phyloP scores from a whole-genome alignment of 2,113 vertebrate species.

The Oenanthe melanoleuca region DNA sequence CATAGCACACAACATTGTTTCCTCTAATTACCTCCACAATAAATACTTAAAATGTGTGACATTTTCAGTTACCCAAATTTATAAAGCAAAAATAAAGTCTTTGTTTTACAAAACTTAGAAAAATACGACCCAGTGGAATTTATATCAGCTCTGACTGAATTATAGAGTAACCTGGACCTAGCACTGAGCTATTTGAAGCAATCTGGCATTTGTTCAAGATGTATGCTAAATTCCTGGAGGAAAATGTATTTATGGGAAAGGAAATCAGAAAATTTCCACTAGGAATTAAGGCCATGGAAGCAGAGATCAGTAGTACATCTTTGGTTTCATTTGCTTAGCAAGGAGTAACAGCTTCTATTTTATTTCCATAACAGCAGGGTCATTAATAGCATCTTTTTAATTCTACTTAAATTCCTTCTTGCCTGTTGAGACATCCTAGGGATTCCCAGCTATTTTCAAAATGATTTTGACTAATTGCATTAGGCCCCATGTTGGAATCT shows the following conservation, averaged over 20 bases:
- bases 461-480: constrained; percentile 41
- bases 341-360: constrained; percentile 1
- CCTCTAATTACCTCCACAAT: background rate
- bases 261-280: constrained; percentile 2
- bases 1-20: background rate
- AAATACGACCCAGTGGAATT: background rate
- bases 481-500: background rate
- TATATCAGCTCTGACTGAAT: background rate
- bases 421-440: background rate
- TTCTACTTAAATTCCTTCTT: background rate
- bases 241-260: constrained; percentile 1
- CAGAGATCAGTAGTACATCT: background rate
- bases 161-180: background rate
- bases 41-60: background rate
- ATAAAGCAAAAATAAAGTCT: background rate
- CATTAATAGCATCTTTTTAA: background rate
- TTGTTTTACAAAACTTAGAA: background rate
- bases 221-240: background rate
- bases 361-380: constrained; percentile 11
- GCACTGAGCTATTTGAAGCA: background rate
- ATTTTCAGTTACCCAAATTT: background rate
- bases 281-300: background rate
- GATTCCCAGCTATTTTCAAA: constrained; percentile 19
- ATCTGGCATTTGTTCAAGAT: background rate
- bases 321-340: constrained; percentile 21